Percentiles rank a stretch among this genome's conserved stretches.
These are phyloP conservation scores for Megamerina dolium DNA, from an alignment of 2,888 invertebrate species.

Conservation along the genomic window DNA sequence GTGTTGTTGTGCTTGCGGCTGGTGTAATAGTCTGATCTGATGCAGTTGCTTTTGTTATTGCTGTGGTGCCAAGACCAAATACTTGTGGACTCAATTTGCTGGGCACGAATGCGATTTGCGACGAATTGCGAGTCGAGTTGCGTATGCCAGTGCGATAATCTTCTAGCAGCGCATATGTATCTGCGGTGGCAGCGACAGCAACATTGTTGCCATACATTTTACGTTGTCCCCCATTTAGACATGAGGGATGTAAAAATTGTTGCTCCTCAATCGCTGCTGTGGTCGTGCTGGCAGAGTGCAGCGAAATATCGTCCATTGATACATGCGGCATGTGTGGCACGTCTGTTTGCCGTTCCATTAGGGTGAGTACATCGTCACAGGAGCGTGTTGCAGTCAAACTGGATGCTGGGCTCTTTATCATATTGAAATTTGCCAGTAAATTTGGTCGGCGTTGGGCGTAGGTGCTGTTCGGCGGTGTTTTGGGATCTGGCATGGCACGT, in stretches of 20 bases:
- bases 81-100: slow-evolving; percentile 62
- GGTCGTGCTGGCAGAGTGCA: slow-evolving; percentile 42
- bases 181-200: slow-evolving; percentile 16
- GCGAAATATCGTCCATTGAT: slow-evolving; percentile 58
- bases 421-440: slow-evolving; percentile 49
- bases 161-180: slow-evolving; percentile 22
- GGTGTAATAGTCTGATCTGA: not conserved
- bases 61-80: too few species aligned
- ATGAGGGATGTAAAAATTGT: slow-evolving; percentile 31
- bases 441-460: slow-evolving; percentile 29
- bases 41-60: too few species aligned
- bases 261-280: slow-evolving; percentile 26
- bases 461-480: slow-evolving; percentile 23
- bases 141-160: slow-evolving; percentile 22
- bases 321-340: slow-evolving; percentile 32
- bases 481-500: slow-evolving; percentile 61
- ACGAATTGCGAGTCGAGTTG: slow-evolving; percentile 25
- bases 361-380: slow-evolving; percentile 55
- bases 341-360: slow-evolving; percentile 29
- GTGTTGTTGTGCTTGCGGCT: slow-evolving; percentile 41
- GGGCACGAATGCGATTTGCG: slow-evolving; percentile 11
- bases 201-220: too few species aligned
- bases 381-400: slow-evolving; percentile 50
- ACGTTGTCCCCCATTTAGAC: slow-evolving; percentile 3
- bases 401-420: slow-evolving; percentile 47